phyloP scores from a whole-genome alignment of 1,140 invertebrate genomes.

The Monomorium pharaonis region DNA sequence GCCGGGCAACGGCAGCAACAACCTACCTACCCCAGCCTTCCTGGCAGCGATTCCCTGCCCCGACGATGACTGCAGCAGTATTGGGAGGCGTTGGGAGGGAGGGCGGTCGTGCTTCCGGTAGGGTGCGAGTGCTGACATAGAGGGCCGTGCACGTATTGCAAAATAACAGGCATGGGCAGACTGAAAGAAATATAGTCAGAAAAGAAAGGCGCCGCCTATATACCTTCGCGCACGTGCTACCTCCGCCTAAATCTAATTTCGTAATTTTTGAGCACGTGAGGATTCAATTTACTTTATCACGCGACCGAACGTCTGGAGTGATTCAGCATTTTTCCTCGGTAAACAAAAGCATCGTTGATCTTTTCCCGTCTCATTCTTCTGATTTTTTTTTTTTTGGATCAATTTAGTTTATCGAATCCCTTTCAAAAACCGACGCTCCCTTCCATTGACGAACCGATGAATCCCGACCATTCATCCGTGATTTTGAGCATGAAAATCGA shows the following conservation, averaged over 20 bases:
- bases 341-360: background rate
- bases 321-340: background rate
- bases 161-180: conserved; percentile 66
- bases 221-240: conserved; percentile 13
- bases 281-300: background rate
- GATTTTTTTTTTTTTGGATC: background rate
- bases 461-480: background rate
- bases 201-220: conserved; percentile 9
- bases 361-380: background rate
- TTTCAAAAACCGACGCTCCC: background rate
- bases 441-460: background rate
- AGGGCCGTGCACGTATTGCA: conserved; percentile 71
- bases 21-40: conserved; percentile 56
- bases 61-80: conserved; percentile 65
- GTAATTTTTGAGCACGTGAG: conserved; percentile 7
- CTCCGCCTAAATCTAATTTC: conserved; percentile 22
- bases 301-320: background rate
- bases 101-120: conserved; percentile 56
- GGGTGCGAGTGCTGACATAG: conserved; percentile 69
- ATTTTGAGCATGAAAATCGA: conserved; percentile 21
- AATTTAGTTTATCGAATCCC: background rate
- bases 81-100: conserved; percentile 41
- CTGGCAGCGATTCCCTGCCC: conserved; percentile 67
- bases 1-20: conserved; percentile 58
- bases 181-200: conserved; percentile 42